phyloP scores from a whole-genome alignment of 2,797 vertebrate species.

The Manis javanica region DNA sequence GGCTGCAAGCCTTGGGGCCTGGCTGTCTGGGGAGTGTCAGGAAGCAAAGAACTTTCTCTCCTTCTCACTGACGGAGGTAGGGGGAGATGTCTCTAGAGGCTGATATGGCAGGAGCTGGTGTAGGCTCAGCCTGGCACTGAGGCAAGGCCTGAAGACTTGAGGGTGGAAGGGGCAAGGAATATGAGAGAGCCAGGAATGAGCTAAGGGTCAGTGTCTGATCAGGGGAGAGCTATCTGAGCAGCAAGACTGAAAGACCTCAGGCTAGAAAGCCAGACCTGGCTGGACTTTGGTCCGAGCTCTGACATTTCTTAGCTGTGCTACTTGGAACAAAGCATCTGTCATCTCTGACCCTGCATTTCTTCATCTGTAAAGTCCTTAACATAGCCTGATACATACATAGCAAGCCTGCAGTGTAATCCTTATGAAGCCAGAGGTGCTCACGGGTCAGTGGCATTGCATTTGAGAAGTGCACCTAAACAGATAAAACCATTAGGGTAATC shows the following conservation, averaged over 20 bases:
- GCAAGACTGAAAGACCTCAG: neutral
- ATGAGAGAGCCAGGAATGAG: neutral
- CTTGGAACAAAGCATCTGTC: neutral
- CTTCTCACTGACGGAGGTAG: neutral
- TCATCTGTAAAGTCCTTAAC: neutral
- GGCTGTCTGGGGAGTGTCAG: constrained; percentile 63
- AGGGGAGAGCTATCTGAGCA: neutral
- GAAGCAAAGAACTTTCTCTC: constrained; percentile 40
- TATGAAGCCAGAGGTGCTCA: neutral
- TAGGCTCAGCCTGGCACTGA: neutral
- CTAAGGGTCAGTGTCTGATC: no score
- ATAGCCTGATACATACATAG: neutral
- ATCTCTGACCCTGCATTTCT: neutral
- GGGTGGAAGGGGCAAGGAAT: no score
- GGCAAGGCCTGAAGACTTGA: neutral
- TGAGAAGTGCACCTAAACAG: neutral
- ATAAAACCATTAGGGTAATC: neutral
- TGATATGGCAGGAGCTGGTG: neutral
- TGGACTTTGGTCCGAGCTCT: neutral
- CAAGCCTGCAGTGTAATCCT: neutral
- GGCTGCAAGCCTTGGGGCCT: constrained; percentile 62
- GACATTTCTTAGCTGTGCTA: neutral
- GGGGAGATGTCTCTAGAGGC: neutral
- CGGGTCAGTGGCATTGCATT: neutral
- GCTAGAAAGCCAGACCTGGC: neutral